A percentile compares a stretch with the other conserved stretches of the same genome.
Conservation (phyloP, 2,797 vertebrate species). For the Apogon talboti region DNA sequence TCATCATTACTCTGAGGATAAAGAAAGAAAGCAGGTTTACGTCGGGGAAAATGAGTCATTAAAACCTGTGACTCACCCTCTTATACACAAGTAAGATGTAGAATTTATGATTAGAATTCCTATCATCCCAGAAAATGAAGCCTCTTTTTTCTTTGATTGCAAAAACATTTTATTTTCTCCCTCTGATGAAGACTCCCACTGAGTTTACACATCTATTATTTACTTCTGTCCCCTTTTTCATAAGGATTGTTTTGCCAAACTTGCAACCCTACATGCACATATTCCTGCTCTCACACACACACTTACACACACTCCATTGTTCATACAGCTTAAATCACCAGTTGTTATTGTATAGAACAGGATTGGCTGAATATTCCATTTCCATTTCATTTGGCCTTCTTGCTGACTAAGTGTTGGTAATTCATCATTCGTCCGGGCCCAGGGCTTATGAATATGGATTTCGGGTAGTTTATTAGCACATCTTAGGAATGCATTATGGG, state of each 20-base stretch:
- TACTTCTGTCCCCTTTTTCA: conserved; percentile 44
- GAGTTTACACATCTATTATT: conserved; percentile 71
- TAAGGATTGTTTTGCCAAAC: conserved; percentile 33
- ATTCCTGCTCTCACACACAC: conserved; percentile 13
- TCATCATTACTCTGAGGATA: conserved; percentile 15
- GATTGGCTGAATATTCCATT: conserved; percentile 34
- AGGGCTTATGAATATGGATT: conserved; percentile 75
- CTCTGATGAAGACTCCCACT: conserved; percentile 28
- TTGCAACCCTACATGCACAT: conserved; percentile 17
- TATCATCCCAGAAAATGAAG: conserved; percentile 50
- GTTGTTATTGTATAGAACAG: conserved; percentile 25
- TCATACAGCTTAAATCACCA: conserved; percentile 48
- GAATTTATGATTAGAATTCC: conserved; percentile 55
- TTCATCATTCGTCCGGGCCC: conserved; percentile 55
- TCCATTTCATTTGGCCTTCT: conserved; percentile 61
- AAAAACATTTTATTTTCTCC: conserved; percentile 19
- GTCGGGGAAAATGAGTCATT: conserved; percentile 51
- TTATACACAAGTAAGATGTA: conserved; percentile 35
- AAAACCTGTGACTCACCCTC: conserved; percentile 39
- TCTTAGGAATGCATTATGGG: conserved; percentile 67
- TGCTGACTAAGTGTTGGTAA: conserved; percentile 76
- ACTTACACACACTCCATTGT: conserved; percentile 8
- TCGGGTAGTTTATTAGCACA: conserved; percentile 73
- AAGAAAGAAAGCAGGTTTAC: conserved; percentile 4
- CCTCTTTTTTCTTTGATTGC: conserved; percentile 45